Percentiles rank a stretch among this genome's conserved stretches.
These are phyloP conservation scores for Siphamia tubifer DNA, from an alignment of 2,113 vertebrate species.

Conservation along the genomic window DNA sequence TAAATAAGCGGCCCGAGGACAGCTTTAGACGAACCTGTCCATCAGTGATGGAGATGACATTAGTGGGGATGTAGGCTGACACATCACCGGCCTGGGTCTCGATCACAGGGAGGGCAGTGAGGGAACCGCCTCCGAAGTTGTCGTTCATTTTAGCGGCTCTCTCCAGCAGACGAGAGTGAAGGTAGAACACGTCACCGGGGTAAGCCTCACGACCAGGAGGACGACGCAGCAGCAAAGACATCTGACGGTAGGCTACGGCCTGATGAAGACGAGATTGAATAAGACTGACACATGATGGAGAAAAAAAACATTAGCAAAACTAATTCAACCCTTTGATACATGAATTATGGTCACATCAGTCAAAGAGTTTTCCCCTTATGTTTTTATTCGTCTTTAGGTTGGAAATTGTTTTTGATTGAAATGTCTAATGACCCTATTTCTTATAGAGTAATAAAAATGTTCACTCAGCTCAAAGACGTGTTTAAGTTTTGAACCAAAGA, in stretches of 20 bases:
- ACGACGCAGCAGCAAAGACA: slow-evolving; percentile 96
- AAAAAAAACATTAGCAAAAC: too few species aligned
- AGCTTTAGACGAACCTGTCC: slow-evolving; percentile 84
- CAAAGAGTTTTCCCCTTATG: too few species aligned
- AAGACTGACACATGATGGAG: background rate
- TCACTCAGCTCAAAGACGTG: too few species aligned
- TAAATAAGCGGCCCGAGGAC: rapidly evolving
- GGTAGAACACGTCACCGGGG: slow-evolving; percentile 97
- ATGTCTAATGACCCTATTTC: too few species aligned
- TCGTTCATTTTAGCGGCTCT: slow-evolving; percentile 99
- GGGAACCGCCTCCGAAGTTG: slow-evolving; percentile 93
- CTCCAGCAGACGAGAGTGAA: slow-evolving; percentile 97
- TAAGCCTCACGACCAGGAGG: slow-evolving; percentile 97
- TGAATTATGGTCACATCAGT: too few species aligned
- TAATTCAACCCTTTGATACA: background rate
- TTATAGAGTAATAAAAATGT: too few species aligned
- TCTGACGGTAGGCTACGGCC: slow-evolving; percentile 98
- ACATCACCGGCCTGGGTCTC: slow-evolving; percentile 99
- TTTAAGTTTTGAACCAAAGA: too few species aligned
- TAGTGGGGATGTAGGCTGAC: slow-evolving; percentile 99
- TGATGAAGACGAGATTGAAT: slow-evolving; percentile 17
- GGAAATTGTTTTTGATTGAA: too few species aligned
- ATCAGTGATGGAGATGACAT: slow-evolving; percentile 98
- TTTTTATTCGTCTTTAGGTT: too few species aligned
- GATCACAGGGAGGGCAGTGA: slow-evolving; percentile 96